A percentile compares a stretch with the other conserved stretches of the same genome.
Conservation (phyloP, 2,113 vertebrate species). For the Sturnira hondurensis region DNA sequence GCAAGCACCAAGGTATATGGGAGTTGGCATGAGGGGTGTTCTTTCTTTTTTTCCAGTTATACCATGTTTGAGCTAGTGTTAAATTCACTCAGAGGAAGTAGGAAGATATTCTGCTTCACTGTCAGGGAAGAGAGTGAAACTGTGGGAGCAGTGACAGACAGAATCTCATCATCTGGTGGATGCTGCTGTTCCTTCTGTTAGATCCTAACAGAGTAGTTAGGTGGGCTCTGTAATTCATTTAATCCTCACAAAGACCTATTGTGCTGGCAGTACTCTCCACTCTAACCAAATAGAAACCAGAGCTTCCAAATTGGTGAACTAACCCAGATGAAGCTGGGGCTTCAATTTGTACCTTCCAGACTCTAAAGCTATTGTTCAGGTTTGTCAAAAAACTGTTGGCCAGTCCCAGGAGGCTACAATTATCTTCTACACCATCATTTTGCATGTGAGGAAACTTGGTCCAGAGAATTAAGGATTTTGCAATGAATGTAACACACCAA, state of each 20-base stretch:
- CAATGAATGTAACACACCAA: neutral
- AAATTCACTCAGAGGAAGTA: neutral
- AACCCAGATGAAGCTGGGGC: no score
- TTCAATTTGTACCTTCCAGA: neutral
- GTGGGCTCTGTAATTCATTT: neutral
- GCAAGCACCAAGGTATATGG: conserved; percentile 20
- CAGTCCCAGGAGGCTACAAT: neutral
- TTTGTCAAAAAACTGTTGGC: neutral
- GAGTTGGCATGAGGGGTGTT: neutral
- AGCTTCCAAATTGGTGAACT: neutral
- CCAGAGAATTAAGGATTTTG: neutral
- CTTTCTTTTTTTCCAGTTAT: neutral
- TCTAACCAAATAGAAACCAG: neutral
- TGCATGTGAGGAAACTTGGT: neutral
- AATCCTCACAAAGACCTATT: neutral
- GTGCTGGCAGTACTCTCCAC: neutral
- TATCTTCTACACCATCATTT: neutral
- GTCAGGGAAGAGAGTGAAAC: neutral
- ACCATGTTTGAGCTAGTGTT: neutral
- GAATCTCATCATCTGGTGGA: no score
- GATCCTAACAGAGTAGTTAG: no score
- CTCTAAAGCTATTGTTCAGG: neutral
- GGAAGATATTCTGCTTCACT: neutral
- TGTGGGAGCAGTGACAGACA: neutral
- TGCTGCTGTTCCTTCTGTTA: neutral